These are phyloP conservation scores for Calliopsis andreniformis DNA, from an alignment of 1,140 invertebrate genomes.

Conservation along the genomic window DNA sequence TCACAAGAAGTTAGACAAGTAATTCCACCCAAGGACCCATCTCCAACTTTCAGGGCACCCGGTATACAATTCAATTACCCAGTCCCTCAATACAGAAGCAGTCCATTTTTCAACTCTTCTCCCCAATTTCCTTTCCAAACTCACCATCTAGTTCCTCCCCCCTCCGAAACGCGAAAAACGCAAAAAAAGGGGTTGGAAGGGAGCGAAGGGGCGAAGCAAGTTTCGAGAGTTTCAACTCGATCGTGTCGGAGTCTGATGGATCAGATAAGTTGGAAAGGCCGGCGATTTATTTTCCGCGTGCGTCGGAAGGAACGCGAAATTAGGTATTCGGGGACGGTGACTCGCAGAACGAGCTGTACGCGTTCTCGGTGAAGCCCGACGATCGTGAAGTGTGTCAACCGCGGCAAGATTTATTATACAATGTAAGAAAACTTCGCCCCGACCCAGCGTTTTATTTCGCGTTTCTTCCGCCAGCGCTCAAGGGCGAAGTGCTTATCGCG, in stretches of 20 bases:
- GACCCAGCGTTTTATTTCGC: not conserved
- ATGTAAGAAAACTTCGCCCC: not conserved
- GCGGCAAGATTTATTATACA: slow-evolving; percentile 7
- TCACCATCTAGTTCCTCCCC: too few relatives aligned
- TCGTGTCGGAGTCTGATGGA: not conserved
- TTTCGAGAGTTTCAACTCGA: not conserved
- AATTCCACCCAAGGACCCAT: too few relatives aligned
- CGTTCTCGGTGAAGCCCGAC: not conserved
- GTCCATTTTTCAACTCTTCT: too few relatives aligned
- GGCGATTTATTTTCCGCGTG: slow-evolving; percentile 8
- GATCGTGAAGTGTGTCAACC: not conserved
- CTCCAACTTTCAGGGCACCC: too few relatives aligned
- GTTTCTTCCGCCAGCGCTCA: not conserved
- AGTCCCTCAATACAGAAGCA: too few relatives aligned
- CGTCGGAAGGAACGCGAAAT: not conserved
- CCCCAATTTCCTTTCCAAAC: too few relatives aligned
- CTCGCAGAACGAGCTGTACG: not conserved
- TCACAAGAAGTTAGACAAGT: too few relatives aligned
- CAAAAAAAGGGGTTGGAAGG: too few relatives aligned
- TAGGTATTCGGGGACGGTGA: slow-evolving; percentile 3
- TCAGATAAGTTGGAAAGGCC: slow-evolving; percentile 4
- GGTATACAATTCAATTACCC: too few relatives aligned
- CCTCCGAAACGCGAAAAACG: too few relatives aligned
- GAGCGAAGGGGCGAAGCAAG: too few relatives aligned
- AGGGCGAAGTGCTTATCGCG: slow-evolving; percentile 2